Conservation (phyloP, 1,140 invertebrate genomes). For the Branchinecta lynchi region DNA sequence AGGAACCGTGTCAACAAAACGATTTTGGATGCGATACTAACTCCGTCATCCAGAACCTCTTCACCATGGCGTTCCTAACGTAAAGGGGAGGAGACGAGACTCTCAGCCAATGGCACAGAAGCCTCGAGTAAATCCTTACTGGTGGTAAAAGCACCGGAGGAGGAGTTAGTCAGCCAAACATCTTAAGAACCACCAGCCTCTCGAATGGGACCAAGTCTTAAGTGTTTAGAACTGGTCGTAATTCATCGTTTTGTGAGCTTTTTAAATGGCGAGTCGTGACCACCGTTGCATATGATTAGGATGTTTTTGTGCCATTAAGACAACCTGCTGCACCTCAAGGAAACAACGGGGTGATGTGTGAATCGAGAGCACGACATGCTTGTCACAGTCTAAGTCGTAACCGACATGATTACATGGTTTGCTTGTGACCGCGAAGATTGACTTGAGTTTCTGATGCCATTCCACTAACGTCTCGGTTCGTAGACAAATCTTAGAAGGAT, state of each 20-base stretch:
- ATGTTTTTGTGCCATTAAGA: neutral
- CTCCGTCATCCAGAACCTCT: neutral
- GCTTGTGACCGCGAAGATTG: too few relatives aligned
- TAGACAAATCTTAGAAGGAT: too few relatives aligned
- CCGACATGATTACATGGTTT: too few relatives aligned
- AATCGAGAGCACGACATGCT: too few relatives aligned
- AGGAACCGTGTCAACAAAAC: neutral
- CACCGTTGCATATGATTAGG: conserved; percentile 2
- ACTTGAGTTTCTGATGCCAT: too few relatives aligned
- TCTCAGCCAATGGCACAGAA: too few relatives aligned
- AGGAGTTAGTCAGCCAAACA: neutral
- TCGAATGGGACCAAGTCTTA: conserved; percentile 1
- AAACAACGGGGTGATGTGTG: too few relatives aligned
- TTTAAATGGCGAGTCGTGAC: neutral
- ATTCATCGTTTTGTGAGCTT: neutral
- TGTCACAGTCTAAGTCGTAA: too few relatives aligned
- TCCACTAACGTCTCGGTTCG: too few relatives aligned
- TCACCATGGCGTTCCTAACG: neutral
- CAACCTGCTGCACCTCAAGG: too few relatives aligned
- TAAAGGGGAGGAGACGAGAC: neutral
- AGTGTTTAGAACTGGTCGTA: neutral
- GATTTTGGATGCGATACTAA: neutral
- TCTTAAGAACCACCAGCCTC: neutral
- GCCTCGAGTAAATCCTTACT: too few relatives aligned
- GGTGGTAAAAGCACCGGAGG: neutral